phyloP scores from a whole-genome alignment of 2,113 vertebrate genomes.

The Centropristis striata region DNA sequence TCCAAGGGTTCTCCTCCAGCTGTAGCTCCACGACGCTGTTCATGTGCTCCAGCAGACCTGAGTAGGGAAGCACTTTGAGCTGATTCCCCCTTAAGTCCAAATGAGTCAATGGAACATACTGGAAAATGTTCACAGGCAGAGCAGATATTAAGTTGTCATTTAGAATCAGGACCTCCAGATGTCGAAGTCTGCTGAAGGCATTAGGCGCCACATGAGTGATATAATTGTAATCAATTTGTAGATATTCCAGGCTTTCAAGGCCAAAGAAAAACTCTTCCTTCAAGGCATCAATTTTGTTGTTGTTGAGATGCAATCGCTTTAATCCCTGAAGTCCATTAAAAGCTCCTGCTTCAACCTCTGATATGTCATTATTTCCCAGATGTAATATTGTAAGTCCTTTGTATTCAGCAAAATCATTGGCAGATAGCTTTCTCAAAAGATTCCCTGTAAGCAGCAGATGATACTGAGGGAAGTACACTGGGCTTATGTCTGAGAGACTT shows the following conservation, averaged over 20 bases:
- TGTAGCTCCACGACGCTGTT: constrained; percentile 96
- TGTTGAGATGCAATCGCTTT: constrained; percentile 95
- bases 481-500: constrained; percentile 92
- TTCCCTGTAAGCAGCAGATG: constrained; percentile 96
- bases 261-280: constrained; percentile 94
- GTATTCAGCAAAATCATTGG: constrained; percentile 94
- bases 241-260: constrained; percentile 96
- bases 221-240: constrained; percentile 98
- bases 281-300: constrained; percentile 95
- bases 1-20: constrained; percentile 98
- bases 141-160: constrained; percentile 97
- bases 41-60: constrained; percentile 96
- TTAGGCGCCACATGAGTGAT: constrained; percentile 93
- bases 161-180: constrained; percentile 96
- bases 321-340: constrained; percentile 95
- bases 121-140: constrained; percentile 94
- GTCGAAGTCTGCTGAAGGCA: constrained; percentile 90
- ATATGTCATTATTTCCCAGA: constrained; percentile 95
- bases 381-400: constrained; percentile 94
- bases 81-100: constrained; percentile 96
- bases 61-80: constrained; percentile 94
- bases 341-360: constrained; percentile 93
- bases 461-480: constrained; percentile 91
- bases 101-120: constrained; percentile 96
- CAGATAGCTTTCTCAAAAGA: constrained; percentile 91